Base-by-base conservation (phyloP, 2,113 vertebrate species). In the Mormyrus iriodes region DNA sequence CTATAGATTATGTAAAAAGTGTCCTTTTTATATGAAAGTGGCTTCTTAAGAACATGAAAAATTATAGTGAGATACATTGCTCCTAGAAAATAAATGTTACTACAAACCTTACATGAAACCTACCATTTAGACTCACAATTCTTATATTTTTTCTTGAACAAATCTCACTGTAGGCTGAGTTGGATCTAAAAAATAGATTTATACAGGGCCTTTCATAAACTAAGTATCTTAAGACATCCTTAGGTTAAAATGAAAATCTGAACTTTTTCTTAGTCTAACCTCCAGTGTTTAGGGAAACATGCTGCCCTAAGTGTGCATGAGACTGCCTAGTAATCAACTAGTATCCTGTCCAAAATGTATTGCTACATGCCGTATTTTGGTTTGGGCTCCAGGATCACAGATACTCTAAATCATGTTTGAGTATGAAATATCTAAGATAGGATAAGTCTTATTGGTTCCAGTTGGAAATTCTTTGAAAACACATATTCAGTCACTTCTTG, bases 21-120 rank as follows among this genome's bases (percentile, higher is more conserved):
- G 61, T 69, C 61, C n/a, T 69, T 69, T 65, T 69, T 42, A 79
- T 42, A 79, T 79, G 73, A 79, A 76, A 79, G 35, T 79, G 73
- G 35, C 73, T 79, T 79, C 73, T 42, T 79, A 79, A 19, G 73
- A 79, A 79, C 73, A 79, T 31, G 39, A 76, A 5, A 76, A 76
- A 35, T 79, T 79, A 13, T 69, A 19, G 4, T 76, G 31, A 76
- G 31, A 76, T 39, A 15, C 35, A 42, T 79, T 79, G 39, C 73
- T 42, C 13, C 0, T 42, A 39, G 13, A 79, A 79, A 42, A 79
- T 39, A 4, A 76, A 35, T 1, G 5, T 79, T 79, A 42, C 31
- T 79, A 42, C 35, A 19, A 79, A 79, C 35, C 10, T 7, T 42
- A 79, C 35, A 42, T 79, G 73, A 79, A 6, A 79, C 35, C 13